phyloP scores from a whole-genome alignment of 1,140 invertebrate species.

The Cheumatopsyche charites region DNA sequence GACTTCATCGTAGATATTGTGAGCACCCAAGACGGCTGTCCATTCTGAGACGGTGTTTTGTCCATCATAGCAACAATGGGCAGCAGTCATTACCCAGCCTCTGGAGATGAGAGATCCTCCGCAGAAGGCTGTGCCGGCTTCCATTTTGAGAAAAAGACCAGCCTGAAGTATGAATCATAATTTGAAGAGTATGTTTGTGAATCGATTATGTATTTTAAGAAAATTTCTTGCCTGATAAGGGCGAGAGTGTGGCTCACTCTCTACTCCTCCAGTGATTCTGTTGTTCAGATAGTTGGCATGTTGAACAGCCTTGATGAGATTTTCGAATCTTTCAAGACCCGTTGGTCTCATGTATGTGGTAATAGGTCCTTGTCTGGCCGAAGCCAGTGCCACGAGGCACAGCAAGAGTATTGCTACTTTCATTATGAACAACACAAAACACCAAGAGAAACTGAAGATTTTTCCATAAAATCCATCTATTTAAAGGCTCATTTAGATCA shows the following conservation, averaged over 20 bases:
- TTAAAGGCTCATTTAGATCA: too few relatives aligned
- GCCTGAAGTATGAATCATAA: slow-evolving; percentile 25
- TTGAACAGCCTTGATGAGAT: slow-evolving; percentile 36
- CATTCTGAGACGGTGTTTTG: slow-evolving; percentile 36
- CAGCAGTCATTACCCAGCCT: slow-evolving; percentile 65
- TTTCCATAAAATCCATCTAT: neutral
- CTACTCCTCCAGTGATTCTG: slow-evolving; percentile 42
- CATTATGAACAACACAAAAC: slow-evolving; percentile 31
- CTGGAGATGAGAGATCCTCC: slow-evolving; percentile 65
- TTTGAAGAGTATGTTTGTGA: neutral
- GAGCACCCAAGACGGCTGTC: slow-evolving; percentile 59
- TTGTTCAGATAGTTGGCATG: too few relatives aligned
- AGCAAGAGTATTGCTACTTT: slow-evolving; percentile 35
- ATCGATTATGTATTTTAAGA: neutral
- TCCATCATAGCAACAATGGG: slow-evolving; percentile 61
- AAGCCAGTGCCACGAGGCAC: slow-evolving; percentile 31
- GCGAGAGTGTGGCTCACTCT: slow-evolving; percentile 37
- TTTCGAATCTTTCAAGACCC: slow-evolving; percentile 38
- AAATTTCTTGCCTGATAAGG: slow-evolving; percentile 41
- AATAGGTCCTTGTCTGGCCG: slow-evolving; percentile 21
- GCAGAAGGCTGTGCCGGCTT: slow-evolving; percentile 61
- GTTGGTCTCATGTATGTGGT: slow-evolving; percentile 41
- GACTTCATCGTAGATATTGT: slow-evolving; percentile 57
- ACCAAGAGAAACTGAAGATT: neutral
- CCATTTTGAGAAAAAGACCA: slow-evolving; percentile 41